These are phyloP conservation scores for Scrobipalpa atriplicella DNA, from an alignment of 2,888 invertebrate species.

Conservation along the genomic window DNA sequence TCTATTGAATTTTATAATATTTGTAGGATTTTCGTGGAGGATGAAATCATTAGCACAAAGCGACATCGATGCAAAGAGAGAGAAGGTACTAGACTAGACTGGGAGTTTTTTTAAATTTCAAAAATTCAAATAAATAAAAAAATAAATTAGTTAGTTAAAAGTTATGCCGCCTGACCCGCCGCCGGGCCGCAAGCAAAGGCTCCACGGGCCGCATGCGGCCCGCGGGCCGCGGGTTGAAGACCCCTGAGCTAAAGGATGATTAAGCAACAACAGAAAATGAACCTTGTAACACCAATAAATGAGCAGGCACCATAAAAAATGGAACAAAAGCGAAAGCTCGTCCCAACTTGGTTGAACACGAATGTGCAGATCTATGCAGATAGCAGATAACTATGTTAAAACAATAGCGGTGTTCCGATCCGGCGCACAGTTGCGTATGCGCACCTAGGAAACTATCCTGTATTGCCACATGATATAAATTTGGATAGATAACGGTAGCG, in stretches of 20 bases:
- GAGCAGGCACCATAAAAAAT: neutral
- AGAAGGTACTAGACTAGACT: no score
- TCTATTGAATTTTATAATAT: no score
- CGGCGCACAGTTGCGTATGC: slow-evolving; percentile 47
- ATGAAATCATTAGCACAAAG: no score
- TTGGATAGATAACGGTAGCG: slow-evolving; percentile 30
- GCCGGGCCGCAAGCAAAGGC: no score
- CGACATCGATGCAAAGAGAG: no score
- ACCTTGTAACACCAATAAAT: slow-evolving; percentile 14
- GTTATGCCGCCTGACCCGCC: no score
- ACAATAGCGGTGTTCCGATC: slow-evolving; percentile 54
- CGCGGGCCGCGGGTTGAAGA: neutral
- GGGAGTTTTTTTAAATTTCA: no score
- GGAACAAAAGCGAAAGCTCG: slow-evolving; percentile 50
- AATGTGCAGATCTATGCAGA: slow-evolving; percentile 60
- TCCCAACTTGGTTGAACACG: slow-evolving; percentile 45
- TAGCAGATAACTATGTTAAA: slow-evolving; percentile 58
- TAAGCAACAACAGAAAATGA: neutral
- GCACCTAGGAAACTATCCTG: slow-evolving; percentile 47
- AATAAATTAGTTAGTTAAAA: no score
- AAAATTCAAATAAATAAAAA: no score
- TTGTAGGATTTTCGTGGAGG: no score
- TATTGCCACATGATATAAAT: slow-evolving; percentile 42
- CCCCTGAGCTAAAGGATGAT: neutral
- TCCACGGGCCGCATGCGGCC: no score